A percentile compares a stretch with the other conserved stretches of the same genome.
Evolutionary conservation across 2,888 invertebrate species (phyloP).

Genomic region (Meteorus cinctellus): DNA sequence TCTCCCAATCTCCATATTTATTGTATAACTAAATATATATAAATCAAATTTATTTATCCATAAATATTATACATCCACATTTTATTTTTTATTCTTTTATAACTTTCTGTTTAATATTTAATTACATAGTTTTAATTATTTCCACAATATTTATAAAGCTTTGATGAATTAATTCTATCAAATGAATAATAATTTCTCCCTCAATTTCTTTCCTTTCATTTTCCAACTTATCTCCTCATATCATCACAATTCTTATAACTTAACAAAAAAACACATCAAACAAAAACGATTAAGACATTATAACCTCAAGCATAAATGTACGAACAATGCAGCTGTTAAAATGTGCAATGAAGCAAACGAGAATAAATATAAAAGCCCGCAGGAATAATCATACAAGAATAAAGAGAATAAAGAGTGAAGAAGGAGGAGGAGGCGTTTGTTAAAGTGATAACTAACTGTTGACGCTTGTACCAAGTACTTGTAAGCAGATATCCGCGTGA

Average conservation of each 20-base stretch:
- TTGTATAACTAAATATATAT: background rate
- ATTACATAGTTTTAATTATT: background rate
- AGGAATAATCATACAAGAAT: slow-evolving; percentile 16
- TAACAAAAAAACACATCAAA: background rate
- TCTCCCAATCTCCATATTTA: slow-evolving; percentile 2
- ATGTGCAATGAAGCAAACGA: slow-evolving; percentile 54
- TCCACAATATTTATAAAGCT: background rate
- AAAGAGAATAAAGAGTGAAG: slow-evolving; percentile 41
- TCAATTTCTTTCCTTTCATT: too few relatives aligned
- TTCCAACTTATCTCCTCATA: too few relatives aligned
- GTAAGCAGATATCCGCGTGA: slow-evolving; percentile 54
- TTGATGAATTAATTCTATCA: too few relatives aligned
- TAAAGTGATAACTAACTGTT: slow-evolving; percentile 60
- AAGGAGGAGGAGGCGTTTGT: slow-evolving; percentile 48
- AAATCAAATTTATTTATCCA: background rate
- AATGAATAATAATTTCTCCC: too few relatives aligned
- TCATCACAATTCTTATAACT: too few relatives aligned
- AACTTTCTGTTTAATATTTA: background rate
- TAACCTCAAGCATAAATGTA: slow-evolving; percentile 19
- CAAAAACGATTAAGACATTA: slow-evolving; percentile 62
- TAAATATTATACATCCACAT: background rate
- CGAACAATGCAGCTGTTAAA: slow-evolving; percentile 67
- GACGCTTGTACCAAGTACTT: slow-evolving; percentile 52
- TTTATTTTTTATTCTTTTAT: background rate
- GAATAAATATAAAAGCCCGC: slow-evolving; percentile 46